Conservation (phyloP, 2,888 invertebrate species). For the Cryptus armator region DNA sequence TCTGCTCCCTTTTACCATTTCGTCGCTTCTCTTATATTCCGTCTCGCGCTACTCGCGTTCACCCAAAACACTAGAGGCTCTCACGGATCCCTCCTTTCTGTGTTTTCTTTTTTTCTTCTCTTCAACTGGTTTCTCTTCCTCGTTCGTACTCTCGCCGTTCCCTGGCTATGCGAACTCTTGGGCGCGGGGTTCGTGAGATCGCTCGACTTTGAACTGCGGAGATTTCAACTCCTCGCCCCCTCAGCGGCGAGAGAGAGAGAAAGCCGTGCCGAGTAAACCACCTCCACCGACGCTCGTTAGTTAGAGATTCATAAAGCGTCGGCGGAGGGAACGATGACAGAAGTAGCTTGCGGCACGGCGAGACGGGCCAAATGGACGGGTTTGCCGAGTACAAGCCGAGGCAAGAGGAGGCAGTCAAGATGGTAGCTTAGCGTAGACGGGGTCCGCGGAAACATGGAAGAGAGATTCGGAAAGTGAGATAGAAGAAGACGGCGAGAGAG, state of each 20-base stretch:
- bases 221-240: conserved; percentile 59
- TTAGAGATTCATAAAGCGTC: conserved; percentile 73
- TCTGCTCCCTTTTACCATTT: conserved; percentile 1
- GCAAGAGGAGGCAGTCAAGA: conserved; percentile 39
- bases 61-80: neutral
- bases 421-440: neutral
- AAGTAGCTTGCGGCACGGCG: conserved; percentile 41
- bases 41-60: neutral
- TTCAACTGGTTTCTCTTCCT: neutral
- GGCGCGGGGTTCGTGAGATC: conserved; percentile 9
- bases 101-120: conserved; percentile 3
- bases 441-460: conserved; percentile 14
- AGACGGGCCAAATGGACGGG: conserved; percentile 43
- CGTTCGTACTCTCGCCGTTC: neutral
- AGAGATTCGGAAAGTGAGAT: conserved; percentile 16
- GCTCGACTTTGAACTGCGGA: conserved; percentile 48
- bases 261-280: neutral
- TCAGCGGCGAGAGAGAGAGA: conserved; percentile 1
- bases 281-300: conserved; percentile 60
- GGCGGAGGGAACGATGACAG: conserved; percentile 52
- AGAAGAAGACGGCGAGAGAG: neutral
- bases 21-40: conserved; percentile 26
- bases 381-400: conserved; percentile 22
- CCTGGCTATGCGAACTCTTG: neutral
- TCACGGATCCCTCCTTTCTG: no score